A percentile compares a stretch with the other conserved stretches of the same genome.
Evolutionary conservation across 1,140 invertebrate species (phyloP).

Genomic region (Batillaria attramentaria): DNA sequence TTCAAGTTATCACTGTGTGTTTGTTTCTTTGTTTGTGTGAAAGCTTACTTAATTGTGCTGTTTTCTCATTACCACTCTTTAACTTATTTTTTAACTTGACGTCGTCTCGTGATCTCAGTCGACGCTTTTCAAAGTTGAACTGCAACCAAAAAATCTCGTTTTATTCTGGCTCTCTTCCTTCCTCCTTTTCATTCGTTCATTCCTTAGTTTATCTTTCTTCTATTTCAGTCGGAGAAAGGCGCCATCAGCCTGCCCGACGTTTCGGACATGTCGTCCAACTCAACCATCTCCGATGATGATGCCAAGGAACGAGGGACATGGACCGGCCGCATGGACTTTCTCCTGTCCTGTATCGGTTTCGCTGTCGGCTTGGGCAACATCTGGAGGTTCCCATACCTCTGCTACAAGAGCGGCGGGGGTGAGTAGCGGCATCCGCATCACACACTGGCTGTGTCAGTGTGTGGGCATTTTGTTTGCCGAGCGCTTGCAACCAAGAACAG

Average conservation of each 20-base stretch:
- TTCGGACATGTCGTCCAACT: slow-evolving; percentile 8
- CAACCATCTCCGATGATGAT: not conserved
- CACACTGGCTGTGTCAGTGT: not conserved
- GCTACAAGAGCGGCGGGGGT: slow-evolving; percentile 25
- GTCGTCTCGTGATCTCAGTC: too few relatives aligned
- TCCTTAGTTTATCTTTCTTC: too few relatives aligned
- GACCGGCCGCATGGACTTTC: slow-evolving; percentile 20
- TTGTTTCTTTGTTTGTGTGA: too few relatives aligned
- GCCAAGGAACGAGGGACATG: not conserved
- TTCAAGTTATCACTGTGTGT: too few relatives aligned
- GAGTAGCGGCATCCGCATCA: too few relatives aligned
- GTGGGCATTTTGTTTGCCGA: not conserved
- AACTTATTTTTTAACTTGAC: too few relatives aligned
- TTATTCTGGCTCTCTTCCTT: too few relatives aligned
- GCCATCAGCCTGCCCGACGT: not conserved
- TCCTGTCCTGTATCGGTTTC: slow-evolving; percentile 21
- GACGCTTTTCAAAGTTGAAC: too few relatives aligned
- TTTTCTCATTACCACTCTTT: too few relatives aligned
- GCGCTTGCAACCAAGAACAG: not conserved
- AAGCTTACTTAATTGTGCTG: too few relatives aligned
- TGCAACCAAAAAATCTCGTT: too few relatives aligned
- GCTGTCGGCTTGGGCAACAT: slow-evolving; percentile 21
- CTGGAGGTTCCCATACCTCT: slow-evolving; percentile 24
- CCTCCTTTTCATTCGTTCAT: too few relatives aligned
- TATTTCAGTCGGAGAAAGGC: slow-evolving; percentile 11